Evolutionary conservation across 2,888 invertebrate genomes (phyloP), one percentile per base, ranked within the genome.

Genomic region (Lacanobia oleracea): DNA sequence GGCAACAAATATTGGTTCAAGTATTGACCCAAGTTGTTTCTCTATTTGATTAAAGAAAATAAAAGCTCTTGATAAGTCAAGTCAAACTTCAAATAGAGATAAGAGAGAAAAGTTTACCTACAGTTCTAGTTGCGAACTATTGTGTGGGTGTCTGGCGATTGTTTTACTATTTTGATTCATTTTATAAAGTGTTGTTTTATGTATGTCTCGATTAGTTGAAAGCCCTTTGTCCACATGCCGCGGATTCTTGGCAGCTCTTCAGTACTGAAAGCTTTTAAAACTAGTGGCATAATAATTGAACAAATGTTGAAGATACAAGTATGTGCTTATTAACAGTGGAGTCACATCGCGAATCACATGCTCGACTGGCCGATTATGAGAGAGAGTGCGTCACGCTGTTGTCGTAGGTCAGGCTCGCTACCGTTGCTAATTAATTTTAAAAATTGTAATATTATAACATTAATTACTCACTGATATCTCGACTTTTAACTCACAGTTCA

Each of bases 1-100:
- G 33, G 10, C 6, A 53, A 40, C 63, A 45, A 53, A 72, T 53
- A 73, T 73, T 71, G n/a, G n/a, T 51, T 72, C 21, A 72, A 73
- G 9, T 53, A 33, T 61, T 61, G 23, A 45, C 27, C 43, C 18
- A 33, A 60, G 33, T 27, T 72, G 27, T 59, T 63, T 57, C 56
- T 37, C 4, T 72, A 16, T 56, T 71, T 70, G 48, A 40, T 27
- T 57, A 40, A 27, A 73, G 72, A 14, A 50, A 72, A 50, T 43
- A 72, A 72, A 72, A 71, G n/a, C 18, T 51, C 33, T 71, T 21
- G n/a, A 8, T 14, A 43, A 59, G 43, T 43, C 56, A 72, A 33
- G 27, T 40, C 40, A 4, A 50, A 72, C 43, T 59, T 43, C 59
- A 72, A 70, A 72, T 23, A 72, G 27, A 59, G 33, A 23, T 14